Base-by-base conservation (phyloP, 2,113 vertebrate genomes). In the Dendropsophus ebraccatus region DNA sequence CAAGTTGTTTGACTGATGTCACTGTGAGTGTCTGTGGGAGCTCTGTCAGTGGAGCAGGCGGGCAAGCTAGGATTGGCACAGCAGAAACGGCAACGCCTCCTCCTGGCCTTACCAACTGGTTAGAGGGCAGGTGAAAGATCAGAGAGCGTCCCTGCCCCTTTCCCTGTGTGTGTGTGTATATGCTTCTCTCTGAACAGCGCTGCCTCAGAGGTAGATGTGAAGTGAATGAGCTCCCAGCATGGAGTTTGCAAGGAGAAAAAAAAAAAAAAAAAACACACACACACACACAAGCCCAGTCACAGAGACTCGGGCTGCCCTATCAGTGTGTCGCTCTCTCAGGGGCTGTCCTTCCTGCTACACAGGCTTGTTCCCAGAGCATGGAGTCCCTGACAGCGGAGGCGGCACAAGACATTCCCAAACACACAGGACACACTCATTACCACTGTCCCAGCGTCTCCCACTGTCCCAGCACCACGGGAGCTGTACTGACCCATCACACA, bases 41-140 rank as follows among this genome's bases (percentile, higher is more conserved):
- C 82, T 85, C 87, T 85, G 49, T 75, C 74, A 88, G 85, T 23
- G 69, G 87, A 54, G 21, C 87, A 84, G 88, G 88, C 83, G 88
- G 88, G 76, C 88, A 88, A 80, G 65, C 87, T 84, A 87, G 87
- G 96, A 96, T 96, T 97, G 96, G 96, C 96, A 96, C 96, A 91
- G 90, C 87, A 89, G 90, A 89, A 91, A 90, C 92, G 92, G 94
- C 92, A 94, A 92, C 95, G 88, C 96, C 95, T 95, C 93, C 92
- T 89, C 90, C 91, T 91, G 92, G 87, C 88, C 88, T 54, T 88
- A 87, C 86, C 84, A n/a, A 93, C 93, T 94, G 92, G 90, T 87
- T 78, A 92, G 91, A 91, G 91, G 93, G 93, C 94, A 96, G 94
- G 95, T 96, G 93, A 94, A 92, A 87, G 89, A 87, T 73, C 85